Percentiles rank a stretch among this genome's conserved stretches.
These are phyloP conservation scores for Dasypus novemcinctus DNA, from an alignment of 2,113 vertebrate species.

Conservation along the genomic window DNA sequence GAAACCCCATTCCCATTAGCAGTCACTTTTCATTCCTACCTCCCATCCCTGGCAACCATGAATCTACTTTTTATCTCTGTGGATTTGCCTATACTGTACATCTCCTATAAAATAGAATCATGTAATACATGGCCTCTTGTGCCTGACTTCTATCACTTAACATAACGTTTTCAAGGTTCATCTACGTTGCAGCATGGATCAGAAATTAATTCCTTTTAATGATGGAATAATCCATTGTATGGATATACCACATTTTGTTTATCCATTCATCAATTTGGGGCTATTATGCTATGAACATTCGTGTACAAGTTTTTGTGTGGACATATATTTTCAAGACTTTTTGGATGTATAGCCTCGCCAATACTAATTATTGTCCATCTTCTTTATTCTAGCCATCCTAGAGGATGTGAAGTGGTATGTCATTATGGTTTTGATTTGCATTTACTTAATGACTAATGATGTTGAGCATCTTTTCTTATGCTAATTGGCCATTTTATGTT, in stretches of 20 bases:
- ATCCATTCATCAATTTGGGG: not conserved
- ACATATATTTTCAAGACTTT: not conserved
- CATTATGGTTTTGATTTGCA: not conserved
- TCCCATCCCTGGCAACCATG: not conserved
- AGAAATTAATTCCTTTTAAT: not conserved
- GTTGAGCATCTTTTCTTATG: not conserved
- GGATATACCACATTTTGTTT: not conserved
- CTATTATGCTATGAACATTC: not conserved
- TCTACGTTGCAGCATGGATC: not conserved
- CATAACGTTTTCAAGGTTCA: not conserved
- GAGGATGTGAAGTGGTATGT: not conserved
- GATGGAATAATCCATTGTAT: not conserved
- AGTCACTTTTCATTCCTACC: not conserved
- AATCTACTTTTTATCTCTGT: too few relatives aligned
- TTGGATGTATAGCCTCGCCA: not conserved
- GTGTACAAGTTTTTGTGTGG: not conserved
- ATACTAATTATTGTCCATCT: not conserved
- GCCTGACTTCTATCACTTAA: not conserved
- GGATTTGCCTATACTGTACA: not conserved
- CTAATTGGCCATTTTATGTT: not conserved
- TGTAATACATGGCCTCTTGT: not conserved
- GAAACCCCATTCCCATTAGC: not conserved
- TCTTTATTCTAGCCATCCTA: not conserved
- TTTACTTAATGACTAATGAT: not conserved
- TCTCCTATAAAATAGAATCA: not conserved